Evolutionary conservation across 2,113 vertebrate genomes (phyloP), one percentile per base, ranked within the genome.

Genomic region (Dryoscopus gambensis): DNA sequence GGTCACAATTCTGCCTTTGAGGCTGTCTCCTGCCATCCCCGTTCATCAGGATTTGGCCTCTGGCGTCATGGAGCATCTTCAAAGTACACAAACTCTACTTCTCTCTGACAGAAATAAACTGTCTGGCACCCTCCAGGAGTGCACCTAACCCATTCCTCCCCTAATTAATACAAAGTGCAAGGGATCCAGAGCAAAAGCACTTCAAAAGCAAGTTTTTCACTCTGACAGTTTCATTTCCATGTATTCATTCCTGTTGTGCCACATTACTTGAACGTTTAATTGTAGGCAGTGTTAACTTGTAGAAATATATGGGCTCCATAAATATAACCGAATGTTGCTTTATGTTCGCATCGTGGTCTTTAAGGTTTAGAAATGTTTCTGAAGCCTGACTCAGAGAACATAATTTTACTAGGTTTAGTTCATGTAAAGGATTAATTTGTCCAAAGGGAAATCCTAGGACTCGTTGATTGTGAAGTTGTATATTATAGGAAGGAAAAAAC

Each of bases 251-350:
- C 68, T 74, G 2, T 56, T 55, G 59, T 86, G 68, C 83, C 68
- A 30, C 4, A 0, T 35, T 80, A 83, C 88, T 94, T 92, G 83
- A 89, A 89, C 67, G 20, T 70, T 80, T 27, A 42, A 56, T 15
- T 62, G 42, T 73, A 30, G 76, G 23, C 92, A 90, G 71, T 86
- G 68, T 93, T 95, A 92, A 94, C 50, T 39, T 86, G 39, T 47
- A 33, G 59, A 95, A 96, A 96, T 95, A 95, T 95, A 96, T 21
- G 79, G 31, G 20, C 24, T 87, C 37, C 53, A 62, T 87, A 80
- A 65, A 57, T 55, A 49, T 9, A 59, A 52, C 14, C 0, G 6
- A 25, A 44, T 20, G 28, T 68, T 91, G n/a, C 13, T 80, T 95
- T 77, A 6, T 96, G 93, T 86, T 67, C 42, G 22, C 5, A 0